Base-by-base conservation (phyloP, 2,797 vertebrate genomes). In the Poeciliopsis presidionis region DNA sequence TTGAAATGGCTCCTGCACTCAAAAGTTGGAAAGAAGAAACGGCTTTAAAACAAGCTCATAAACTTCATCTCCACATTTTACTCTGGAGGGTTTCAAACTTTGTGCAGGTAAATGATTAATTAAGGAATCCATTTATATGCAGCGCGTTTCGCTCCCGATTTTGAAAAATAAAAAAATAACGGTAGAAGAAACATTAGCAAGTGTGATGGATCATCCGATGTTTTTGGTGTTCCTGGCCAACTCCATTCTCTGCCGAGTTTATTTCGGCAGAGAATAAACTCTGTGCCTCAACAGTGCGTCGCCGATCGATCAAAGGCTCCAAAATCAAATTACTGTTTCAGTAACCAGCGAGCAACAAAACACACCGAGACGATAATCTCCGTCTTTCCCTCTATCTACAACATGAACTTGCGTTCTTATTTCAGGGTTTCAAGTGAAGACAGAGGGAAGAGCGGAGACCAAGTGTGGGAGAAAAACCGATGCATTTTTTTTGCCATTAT, bases 241-340 rank as follows among this genome's bases (percentile, higher is more conserved):
- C 36, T 39, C 14, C 55, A 46, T 36, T 2, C 82, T 65, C 57
- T 43, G 63, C 59, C 20, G 61, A 70, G 53, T n/a, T 77, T 30
- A 45, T 79, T 81, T 79, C 7, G 55, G n/a, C n/a, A n/a, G n/a
- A n/a, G n/a, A n/a, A n/a, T n/a, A n/a, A n/a, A n/a, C n/a, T n/a
- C 72, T 80, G 77, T 81, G 41, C 70, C 74, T 79, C 53, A 18
- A 67, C 67, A 55, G 63, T 9, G 16, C 86, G 83, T 72, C 45
- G 16, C 72, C n/a, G 76, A 88, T 91, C 73, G 25, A 89, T 88
- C 84, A 79, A 83, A 76, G 74, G 41, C 76, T 75, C n/a, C 46
- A 78, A 82, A 82, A 84, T 86, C 57, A 78, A 87, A 87, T 87
- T 73, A 78, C 74, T 87, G 83, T 84, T 53, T 80, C 82, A 87